Evolutionary conservation across 2,888 invertebrate species (phyloP).

Genomic region (Opisthograptis luteolata): DNA sequence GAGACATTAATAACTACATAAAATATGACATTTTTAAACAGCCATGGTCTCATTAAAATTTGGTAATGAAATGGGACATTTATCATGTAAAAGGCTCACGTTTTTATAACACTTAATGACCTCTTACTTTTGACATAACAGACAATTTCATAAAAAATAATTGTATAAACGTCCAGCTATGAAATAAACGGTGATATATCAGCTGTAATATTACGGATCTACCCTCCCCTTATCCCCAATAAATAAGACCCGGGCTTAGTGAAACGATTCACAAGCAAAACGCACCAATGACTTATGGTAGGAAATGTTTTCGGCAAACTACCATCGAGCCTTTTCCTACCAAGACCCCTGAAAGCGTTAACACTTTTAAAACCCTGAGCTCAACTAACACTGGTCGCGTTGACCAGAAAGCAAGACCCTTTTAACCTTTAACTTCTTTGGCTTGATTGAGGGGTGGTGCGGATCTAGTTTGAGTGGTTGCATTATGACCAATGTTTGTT

Average conservation of each 20-base stretch:
- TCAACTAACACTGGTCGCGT: slow-evolving; percentile 48
- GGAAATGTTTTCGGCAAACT: slow-evolving; percentile 63
- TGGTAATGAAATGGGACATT: too few species aligned
- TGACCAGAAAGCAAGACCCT: slow-evolving; percentile 46
- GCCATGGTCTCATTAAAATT: too few species aligned
- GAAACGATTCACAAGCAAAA: slow-evolving; percentile 66
- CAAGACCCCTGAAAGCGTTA: slow-evolving; percentile 34
- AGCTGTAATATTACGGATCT: slow-evolving; percentile 25
- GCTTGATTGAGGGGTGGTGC: slow-evolving; percentile 23
- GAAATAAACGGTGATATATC: slow-evolving; percentile 20
- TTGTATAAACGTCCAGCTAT: slow-evolving; percentile 3
- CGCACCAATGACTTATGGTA: slow-evolving; percentile 73
- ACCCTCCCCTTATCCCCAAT: slow-evolving; percentile 44
- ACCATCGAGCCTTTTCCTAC: slow-evolving; percentile 12
- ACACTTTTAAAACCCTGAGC: slow-evolving; percentile 27
- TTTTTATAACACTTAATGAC: neutral
- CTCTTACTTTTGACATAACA: neutral
- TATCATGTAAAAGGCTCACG: too few species aligned
- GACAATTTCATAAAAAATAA: neutral
- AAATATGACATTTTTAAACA: too few species aligned
- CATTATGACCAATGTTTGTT: slow-evolving; percentile 40
- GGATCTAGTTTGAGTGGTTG: slow-evolving; percentile 45
- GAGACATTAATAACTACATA: too few species aligned
- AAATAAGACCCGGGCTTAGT: slow-evolving; percentile 69
- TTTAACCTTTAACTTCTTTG: slow-evolving; percentile 21